A percentile compares a stretch with the other conserved stretches of the same genome.
Evolutionary conservation across 2,797 vertebrate species (phyloP).

Genomic region (Eulemur coronatus): DNA sequence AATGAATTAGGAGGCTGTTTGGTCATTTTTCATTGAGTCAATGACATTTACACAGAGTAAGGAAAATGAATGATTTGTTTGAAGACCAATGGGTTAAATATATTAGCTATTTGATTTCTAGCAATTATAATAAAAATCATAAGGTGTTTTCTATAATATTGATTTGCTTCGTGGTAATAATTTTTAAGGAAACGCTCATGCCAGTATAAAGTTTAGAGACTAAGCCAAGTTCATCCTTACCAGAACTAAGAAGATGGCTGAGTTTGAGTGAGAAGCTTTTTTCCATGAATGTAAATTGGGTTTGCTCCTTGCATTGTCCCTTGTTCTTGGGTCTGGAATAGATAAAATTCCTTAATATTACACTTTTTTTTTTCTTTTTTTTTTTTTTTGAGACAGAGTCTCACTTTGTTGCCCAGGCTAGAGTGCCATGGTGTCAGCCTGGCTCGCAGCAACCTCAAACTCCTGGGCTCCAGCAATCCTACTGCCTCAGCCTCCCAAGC

Average conservation of each 20-base stretch:
- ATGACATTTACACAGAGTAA: neutral
- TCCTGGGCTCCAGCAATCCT: too few species aligned
- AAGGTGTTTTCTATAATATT: neutral
- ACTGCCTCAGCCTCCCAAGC: too few species aligned
- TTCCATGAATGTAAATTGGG: neutral
- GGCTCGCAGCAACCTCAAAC: too few species aligned
- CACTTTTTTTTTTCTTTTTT: too few species aligned
- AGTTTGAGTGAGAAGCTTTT: conserved; percentile 1
- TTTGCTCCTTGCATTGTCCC: neutral
- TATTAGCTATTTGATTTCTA: neutral
- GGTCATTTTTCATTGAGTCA: neutral
- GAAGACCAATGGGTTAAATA: neutral
- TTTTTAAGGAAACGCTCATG: neutral
- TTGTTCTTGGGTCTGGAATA: conserved; percentile 19
- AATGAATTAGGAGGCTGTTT: conserved; percentile 1
- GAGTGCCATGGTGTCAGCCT: too few species aligned
- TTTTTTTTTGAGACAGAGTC: too few species aligned
- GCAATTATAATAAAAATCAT: neutral
- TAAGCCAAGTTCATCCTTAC: neutral
- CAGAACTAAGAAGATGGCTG: neutral
- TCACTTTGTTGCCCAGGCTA: too few species aligned
- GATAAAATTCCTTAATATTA: neutral
- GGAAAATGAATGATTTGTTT: conserved; percentile 23
- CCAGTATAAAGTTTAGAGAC: neutral
- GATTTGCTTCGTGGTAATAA: conserved; percentile 15